These are phyloP conservation scores for Hippasteria phrygiana DNA, from an alignment of 53 echinoderm and acorn worm species.

Conservation along the genomic window DNA sequence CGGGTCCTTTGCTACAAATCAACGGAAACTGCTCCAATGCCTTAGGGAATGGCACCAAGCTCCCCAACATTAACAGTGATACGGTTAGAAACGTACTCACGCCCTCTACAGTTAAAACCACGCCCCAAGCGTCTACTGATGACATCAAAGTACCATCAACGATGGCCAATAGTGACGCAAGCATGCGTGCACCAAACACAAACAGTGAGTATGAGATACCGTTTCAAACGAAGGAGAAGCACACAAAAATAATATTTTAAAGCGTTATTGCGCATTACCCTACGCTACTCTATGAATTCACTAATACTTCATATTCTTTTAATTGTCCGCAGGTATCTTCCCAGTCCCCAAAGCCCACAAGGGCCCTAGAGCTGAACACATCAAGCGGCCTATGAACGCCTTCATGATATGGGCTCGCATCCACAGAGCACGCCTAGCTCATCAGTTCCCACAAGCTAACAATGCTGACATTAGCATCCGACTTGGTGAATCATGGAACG, in stretches of 20 bases:
- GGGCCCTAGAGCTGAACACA: slow-evolving; percentile 24
- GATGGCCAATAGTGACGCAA: not conserved
- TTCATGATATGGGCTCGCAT: slow-evolving; percentile 97
- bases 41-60: not conserved
- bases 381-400: slow-evolving; percentile 99
- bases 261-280: too few species aligned
- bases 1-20: slow-evolving; percentile 5
- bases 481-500: slow-evolving; percentile 90
- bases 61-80: not conserved
- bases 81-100: not conserved
- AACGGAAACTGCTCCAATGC: slow-evolving; percentile 49
- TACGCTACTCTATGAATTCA: too few species aligned
- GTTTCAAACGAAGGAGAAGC: not conserved
- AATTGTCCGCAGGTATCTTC: too few species aligned
- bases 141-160: not conserved
- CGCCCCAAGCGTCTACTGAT: not conserved
- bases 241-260: too few species aligned
- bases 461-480: slow-evolving; percentile 91
- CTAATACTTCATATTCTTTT: not conserved
- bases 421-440: slow-evolving; percentile 71
- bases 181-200: not conserved
- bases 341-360: too few species aligned
- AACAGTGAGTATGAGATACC: not conserved
- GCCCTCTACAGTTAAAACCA: not conserved
- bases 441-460: slow-evolving; percentile 63